A percentile compares a stretch with the other conserved stretches of the same genome.
Evolutionary conservation across 2,888 invertebrate genomes (phyloP).

Genomic region (Sarcophaga caerulescens): DNA sequence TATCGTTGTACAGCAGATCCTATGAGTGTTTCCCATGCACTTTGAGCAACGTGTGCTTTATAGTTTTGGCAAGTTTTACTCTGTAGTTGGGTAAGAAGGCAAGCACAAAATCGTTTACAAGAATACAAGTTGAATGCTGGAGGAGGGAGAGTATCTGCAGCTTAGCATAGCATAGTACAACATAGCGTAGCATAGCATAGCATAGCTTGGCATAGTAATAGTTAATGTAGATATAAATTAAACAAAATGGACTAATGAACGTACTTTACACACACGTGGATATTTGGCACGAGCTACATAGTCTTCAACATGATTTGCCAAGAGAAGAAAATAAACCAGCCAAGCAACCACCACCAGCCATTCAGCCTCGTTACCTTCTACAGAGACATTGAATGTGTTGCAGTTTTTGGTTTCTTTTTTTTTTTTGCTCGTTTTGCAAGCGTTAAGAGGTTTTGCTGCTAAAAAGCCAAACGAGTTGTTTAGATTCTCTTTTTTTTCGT

Average conservation of each 20-base stretch:
- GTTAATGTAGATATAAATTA: conserved; percentile 52
- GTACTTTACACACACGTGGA: conserved; percentile 80
- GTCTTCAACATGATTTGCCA: conserved; percentile 18
- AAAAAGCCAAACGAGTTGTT: conserved; percentile 44
- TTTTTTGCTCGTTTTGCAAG: conserved; percentile 13
- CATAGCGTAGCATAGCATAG: not conserved
- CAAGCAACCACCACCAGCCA: not conserved
- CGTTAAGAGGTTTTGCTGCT: conserved; percentile 9
- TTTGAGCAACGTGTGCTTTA: conserved; percentile 35
- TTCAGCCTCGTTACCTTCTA: not conserved
- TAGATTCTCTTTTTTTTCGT: not conserved
- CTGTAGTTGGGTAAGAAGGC: conserved; percentile 44
- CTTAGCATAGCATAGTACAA: not conserved
- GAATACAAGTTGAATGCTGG: conserved; percentile 56
- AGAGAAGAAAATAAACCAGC: conserved; percentile 19
- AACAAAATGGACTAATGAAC: conserved; percentile 70
- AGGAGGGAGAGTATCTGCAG: conserved; percentile 6
- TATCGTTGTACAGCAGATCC: conserved; percentile 17
- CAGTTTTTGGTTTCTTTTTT: not conserved
- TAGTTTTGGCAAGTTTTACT: conserved; percentile 47
- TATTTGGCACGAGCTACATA: conserved; percentile 78
- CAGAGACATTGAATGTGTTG: conserved; percentile 35
- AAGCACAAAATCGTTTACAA: conserved; percentile 56
- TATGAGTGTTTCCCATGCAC: conserved; percentile 12
- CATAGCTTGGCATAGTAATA: conserved; percentile 16